Base-by-base conservation (phyloP, 2,113 vertebrate species). In the Pangasianodon gigas region DNA sequence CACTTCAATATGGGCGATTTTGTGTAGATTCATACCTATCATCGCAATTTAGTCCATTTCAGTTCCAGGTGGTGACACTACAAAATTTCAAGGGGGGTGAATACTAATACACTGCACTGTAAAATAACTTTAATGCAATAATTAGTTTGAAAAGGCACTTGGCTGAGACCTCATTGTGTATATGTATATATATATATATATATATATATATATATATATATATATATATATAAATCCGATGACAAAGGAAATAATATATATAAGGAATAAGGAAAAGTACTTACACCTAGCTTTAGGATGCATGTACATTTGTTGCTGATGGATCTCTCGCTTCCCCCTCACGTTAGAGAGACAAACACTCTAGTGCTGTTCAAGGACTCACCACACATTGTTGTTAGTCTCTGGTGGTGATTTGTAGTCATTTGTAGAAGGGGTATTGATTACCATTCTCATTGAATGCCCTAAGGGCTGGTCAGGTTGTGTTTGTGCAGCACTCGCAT, bases 261-360 rank as follows among this genome's bases (percentile, higher is more conserved):
- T 9, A 32, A 37, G 1, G 32, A 60, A 52, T n/a, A 46, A 77
- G 46, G 2, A 54, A 11, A 44, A 60, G 24, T 86, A 51, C 24
- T 71, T 81, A 44, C 21, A 81, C n/a, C 24, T 81, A 21, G 19
- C 26, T 18, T 80, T 62, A 32, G 48, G 46, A 46, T 62, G 14
- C 14, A 32, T 85, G 56, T 37, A 52, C 5, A n/a, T 52, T 16
- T 81, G 48, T 52, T 21, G 24, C 84, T 60, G 21, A 79, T 75
- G 74, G n/a, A 24, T 3, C 69, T 52, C n/a, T 44, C 13, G 7
- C 52, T 46, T 58, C 29, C 44, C 26, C 26, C 86, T 62, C 74
- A 32, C 37, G 24, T 79, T 77, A 87, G n/a, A 32, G 41, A 87
- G 32, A 60, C 86, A 87, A 10, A 26, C 67, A 51, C 32, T 87